phyloP scores from a whole-genome alignment of 2,888 invertebrate genomes.

The Lasius platythorax region DNA sequence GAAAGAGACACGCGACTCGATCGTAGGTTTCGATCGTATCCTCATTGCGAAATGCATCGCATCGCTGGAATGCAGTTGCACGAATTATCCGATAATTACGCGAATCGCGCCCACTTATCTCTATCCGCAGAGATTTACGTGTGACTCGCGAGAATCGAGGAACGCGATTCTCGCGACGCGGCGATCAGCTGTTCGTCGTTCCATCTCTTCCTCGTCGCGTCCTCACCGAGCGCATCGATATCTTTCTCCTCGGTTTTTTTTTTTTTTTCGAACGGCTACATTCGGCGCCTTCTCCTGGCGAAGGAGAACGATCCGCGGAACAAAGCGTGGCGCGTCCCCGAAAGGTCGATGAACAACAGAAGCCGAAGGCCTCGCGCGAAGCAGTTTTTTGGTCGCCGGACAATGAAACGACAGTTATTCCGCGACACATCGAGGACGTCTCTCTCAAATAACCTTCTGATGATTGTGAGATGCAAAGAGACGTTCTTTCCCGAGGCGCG shows the following conservation, averaged over 20 bases:
- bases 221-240: not conserved
- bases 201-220: constrained; percentile 18
- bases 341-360: constrained; percentile 13
- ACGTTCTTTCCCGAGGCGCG: constrained; percentile 60
- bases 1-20: constrained; percentile 19
- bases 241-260: not conserved
- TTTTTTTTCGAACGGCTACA: not conserved
- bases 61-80: constrained; percentile 62
- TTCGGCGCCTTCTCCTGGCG: not conserved
- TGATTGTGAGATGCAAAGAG: constrained; percentile 9
- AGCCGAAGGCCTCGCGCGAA: not conserved
- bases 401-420: constrained; percentile 1
- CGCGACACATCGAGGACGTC: constrained; percentile 8
- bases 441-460: constrained; percentile 1
- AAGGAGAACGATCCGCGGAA: not conserved
- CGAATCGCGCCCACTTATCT: constrained; percentile 58
- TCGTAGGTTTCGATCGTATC: constrained; percentile 49
- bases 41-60: constrained; percentile 60
- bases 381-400: constrained; percentile 6
- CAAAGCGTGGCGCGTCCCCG: not conserved
- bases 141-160: too few species aligned
- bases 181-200: not conserved
- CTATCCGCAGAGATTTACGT: not conserved
- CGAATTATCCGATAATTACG: constrained; percentile 71
- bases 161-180: not conserved